Evolutionary conservation across 1,140 invertebrate genomes (phyloP), one percentile per base, ranked within the genome.

Genomic region (Zaprionus vittiger): DNA sequence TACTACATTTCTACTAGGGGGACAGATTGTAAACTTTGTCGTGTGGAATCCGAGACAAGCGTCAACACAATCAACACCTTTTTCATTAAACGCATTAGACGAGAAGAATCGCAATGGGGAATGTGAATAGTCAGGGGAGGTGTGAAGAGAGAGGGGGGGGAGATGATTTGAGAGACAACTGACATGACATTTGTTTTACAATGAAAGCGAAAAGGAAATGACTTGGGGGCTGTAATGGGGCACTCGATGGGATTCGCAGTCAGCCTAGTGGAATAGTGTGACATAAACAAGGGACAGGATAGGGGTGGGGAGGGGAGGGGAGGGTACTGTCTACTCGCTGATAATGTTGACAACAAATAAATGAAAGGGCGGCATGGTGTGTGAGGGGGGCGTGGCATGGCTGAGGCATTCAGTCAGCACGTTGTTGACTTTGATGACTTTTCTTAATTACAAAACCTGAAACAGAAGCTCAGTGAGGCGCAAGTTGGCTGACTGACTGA

Each of bases 41-140:
- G 57, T 75, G 57, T 75, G 66, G 65, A 67, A 77, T 79, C 44
- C n/a, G 56, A 72, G 71, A 67, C 62, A 62, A 57, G 59, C 44
- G 84, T 89, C 84, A 90, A 85, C 85, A 82, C 85, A 90, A 90
- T 90, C 85, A 90, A 90, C 85, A 90, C 85, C 81, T 90, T 90
- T 90, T 90, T 90, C 85, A 90, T 90, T 90, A 90, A 90, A 81
- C 82, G 85, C 85, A 90, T 90, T 90, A 90, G 85, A 79, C 78
- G 84, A 77, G 84, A 31, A 77, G 83, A 61, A 73, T 87, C 75
- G 67, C 74, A 31, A 71, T 34, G 62, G 61, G 2, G 61, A 54
- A 54, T 28, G 31, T 26, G n/a, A 7, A n/a, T 15, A n/a, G 22
- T n/a, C 7, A 6, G 49, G 49, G 22, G 14, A 54, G 31, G 15